Conservation (phyloP, 2,113 vertebrate genomes). For the Perca schrenkii region DNA sequence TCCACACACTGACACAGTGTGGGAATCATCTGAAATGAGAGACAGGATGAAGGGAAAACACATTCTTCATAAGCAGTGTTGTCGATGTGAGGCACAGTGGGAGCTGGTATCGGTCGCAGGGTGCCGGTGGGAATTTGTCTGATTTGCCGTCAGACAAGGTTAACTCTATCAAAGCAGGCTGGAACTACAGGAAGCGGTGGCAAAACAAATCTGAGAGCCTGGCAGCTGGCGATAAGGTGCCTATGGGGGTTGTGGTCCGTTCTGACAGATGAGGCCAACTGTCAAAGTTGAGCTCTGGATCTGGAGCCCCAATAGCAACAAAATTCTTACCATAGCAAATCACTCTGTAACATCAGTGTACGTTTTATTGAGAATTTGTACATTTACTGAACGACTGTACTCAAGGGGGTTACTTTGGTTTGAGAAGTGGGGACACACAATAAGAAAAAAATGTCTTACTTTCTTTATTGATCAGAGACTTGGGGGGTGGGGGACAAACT, state of each 20-base stretch:
- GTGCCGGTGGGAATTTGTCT: conserved; percentile 37
- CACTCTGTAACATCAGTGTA: not conserved
- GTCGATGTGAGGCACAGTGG: conserved; percentile 18
- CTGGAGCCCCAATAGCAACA: not conserved
- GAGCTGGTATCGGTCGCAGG: conserved; percentile 8
- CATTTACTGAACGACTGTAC: not conserved
- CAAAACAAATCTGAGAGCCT: conserved; percentile 45
- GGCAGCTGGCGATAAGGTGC: conserved; percentile 42
- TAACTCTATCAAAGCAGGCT: conserved; percentile 23
- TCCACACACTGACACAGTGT: not conserved
- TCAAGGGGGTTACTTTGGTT: not conserved
- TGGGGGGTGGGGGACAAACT: no score
- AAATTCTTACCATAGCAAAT: not conserved
- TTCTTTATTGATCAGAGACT: no score
- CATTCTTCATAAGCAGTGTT: not conserved
- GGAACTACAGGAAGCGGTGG: conserved; percentile 51
- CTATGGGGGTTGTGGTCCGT: conserved; percentile 34
- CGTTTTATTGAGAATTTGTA: not conserved
- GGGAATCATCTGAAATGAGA: conserved; percentile 13
- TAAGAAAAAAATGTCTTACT: no score
- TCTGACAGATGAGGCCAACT: conserved; percentile 29
- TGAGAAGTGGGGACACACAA: no score
- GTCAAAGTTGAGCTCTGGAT: conserved; percentile 15
- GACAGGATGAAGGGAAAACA: conserved; percentile 24
- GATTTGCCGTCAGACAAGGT: conserved; percentile 34